phyloP scores from a whole-genome alignment of 2,888 invertebrate genomes.

The Diadegma fenestrale region DNA sequence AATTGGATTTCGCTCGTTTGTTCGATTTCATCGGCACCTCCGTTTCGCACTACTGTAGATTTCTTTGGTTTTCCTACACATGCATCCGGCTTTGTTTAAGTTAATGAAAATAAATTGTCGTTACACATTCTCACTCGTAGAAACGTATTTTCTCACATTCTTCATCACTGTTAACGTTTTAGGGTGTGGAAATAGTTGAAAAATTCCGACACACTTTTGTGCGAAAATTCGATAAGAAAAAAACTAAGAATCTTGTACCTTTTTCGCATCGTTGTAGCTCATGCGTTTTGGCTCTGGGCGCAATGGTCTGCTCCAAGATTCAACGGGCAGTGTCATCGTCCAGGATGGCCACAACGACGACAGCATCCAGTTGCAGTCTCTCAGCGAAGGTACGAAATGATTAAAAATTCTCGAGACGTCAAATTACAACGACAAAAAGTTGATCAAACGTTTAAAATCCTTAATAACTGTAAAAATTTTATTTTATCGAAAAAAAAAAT shows the following conservation, averaged over 20 bases:
- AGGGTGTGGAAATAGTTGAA: neutral
- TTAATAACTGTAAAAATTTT: no score
- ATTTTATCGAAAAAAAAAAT: no score
- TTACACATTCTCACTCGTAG: constrained; percentile 11
- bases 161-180: neutral
- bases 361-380: constrained; percentile 85
- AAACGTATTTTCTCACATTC: neutral
- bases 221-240: neutral
- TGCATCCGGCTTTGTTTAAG: constrained; percentile 8
- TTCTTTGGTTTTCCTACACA: neutral
- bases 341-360: constrained; percentile 84
- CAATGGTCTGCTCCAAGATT: constrained; percentile 86
- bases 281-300: constrained; percentile 87
- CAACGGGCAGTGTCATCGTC: constrained; percentile 88
- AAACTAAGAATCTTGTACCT: constrained; percentile 15
- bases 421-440: no score
- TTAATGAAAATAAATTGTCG: neutral
- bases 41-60: constrained; percentile 11
- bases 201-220: neutral
- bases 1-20: constrained; percentile 3
- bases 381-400: constrained; percentile 84
- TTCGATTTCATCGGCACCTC: neutral
- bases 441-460: no score
- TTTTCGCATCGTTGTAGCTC: constrained; percentile 84
- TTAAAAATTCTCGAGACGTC: neutral